phyloP scores from a whole-genome alignment of 1,140 invertebrate genomes.

The Littorina saxatilis region DNA sequence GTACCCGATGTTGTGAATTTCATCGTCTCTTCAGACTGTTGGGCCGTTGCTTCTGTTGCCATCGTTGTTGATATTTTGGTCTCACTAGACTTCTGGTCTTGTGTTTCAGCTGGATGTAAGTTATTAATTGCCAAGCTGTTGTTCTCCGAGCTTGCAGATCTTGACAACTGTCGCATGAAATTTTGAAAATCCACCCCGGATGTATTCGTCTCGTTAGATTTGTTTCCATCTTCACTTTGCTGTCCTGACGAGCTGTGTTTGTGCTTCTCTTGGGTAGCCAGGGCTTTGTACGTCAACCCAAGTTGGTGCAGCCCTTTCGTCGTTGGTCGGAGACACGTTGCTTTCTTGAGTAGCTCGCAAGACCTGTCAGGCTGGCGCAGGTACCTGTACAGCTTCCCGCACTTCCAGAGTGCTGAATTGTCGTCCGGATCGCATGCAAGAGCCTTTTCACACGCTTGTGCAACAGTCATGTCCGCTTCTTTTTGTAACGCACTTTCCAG shows the following conservation, averaged over 20 bases:
- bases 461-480: neutral
- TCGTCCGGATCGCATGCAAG: neutral
- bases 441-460: conserved; percentile 1
- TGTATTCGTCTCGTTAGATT: neutral
- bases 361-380: neutral
- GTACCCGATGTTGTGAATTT: neutral
- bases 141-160: no score
- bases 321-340: neutral
- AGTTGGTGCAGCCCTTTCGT: conserved; percentile 14
- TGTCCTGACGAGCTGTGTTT: neutral
- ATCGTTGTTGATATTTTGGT: no score
- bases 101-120: neutral
- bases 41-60: neutral
- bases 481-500: neutral
- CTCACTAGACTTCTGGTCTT: neutral
- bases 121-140: neutral
- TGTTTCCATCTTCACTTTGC: neutral
- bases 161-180: neutral
- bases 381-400: neutral
- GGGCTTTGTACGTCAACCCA: conserved; percentile 19
- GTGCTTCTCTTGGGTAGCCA: neutral
- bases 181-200: no score
- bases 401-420: conserved; percentile 11
- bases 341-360: neutral
- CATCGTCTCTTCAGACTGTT: no score